Evolutionary conservation across 2,888 invertebrate species (phyloP), one percentile per base, ranked within the genome.

Genomic region (Merodon equestris): DNA sequence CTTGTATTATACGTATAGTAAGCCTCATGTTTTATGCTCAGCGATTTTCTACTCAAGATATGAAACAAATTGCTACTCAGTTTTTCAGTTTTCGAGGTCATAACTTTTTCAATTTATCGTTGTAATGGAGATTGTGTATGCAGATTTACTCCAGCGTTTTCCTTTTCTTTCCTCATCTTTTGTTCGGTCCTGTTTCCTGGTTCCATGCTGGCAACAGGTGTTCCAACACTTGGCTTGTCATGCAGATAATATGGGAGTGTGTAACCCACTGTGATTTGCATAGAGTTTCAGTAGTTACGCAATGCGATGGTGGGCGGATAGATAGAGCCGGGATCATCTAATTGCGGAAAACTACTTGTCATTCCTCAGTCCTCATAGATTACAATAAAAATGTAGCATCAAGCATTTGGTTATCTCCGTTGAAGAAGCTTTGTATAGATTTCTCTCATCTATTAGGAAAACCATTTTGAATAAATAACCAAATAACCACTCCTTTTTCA

Each of bases 81-180:
- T 54, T 63, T 51, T 53, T 44, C 66, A 76, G 71, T 53, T 66
- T 66, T 77, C 77, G 77, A 77, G 77, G 77, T 77, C 77, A 77
- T 72, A 72, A 77, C 72, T 77, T 77, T 77, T 67, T 72, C 77
- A 77, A 77, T 77, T 77, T 77, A 77, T 72, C 77, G 72, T 77
- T 40, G 67, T 77, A 77, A 77, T 45, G 77, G 45, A 66, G 50
- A 67, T 72, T 61, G 53, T 71, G 72, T 72, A 67, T 67, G 72
- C 51, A 61, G 72, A 57, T 76, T 71, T 40, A 9, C 40, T 27
- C 7, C 27, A 27, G 27, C n/a, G n/a, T 27, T 12, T 51, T 48
- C 48, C 9, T 63, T 34, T 15, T 19, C 13, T 56, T 17, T 44
- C 9, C 14, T 15, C 47, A 27, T 18, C 13, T 15, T 38, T 1